These are phyloP conservation scores for Enteromius fasciolatus DNA, from an alignment of 2,797 vertebrate species.

Conservation along the genomic window DNA sequence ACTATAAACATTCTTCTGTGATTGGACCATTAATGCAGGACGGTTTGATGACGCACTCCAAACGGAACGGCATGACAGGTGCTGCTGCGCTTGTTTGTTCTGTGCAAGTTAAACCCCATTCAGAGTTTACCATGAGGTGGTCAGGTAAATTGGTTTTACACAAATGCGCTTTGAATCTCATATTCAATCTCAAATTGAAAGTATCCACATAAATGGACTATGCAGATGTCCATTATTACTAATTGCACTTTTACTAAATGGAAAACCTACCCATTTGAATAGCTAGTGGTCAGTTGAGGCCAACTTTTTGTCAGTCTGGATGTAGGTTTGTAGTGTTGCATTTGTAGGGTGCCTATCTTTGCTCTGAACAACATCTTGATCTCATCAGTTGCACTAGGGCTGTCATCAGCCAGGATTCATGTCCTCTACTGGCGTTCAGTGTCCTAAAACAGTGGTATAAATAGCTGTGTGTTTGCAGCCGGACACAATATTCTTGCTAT, in stretches of 20 bases:
- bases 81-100: background rate
- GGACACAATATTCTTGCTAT: conserved; percentile 18
- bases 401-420: conserved; percentile 58
- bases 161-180: background rate
- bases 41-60: conserved; percentile 8
- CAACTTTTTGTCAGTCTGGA: background rate
- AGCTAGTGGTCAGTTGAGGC: background rate
- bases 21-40: conserved; percentile 15
- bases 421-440: conserved; percentile 16
- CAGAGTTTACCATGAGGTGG: background rate
- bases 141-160: background rate
- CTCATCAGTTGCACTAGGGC: conserved; percentile 39
- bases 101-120: background rate
- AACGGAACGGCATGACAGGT: conserved; percentile 12
- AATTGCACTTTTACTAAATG: background rate
- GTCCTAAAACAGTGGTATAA: conserved; percentile 51
- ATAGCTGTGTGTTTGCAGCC: conserved; percentile 37
- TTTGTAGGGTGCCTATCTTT: background rate
- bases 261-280: background rate
- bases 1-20: conserved; percentile 28
- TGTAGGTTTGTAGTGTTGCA: background rate
- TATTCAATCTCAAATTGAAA: background rate
- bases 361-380: conserved; percentile 35
- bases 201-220: background rate
- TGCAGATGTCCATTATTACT: background rate